These are phyloP conservation scores for Ceryle rudis DNA, from an alignment of 2,797 vertebrate genomes.

Conservation along the genomic window DNA sequence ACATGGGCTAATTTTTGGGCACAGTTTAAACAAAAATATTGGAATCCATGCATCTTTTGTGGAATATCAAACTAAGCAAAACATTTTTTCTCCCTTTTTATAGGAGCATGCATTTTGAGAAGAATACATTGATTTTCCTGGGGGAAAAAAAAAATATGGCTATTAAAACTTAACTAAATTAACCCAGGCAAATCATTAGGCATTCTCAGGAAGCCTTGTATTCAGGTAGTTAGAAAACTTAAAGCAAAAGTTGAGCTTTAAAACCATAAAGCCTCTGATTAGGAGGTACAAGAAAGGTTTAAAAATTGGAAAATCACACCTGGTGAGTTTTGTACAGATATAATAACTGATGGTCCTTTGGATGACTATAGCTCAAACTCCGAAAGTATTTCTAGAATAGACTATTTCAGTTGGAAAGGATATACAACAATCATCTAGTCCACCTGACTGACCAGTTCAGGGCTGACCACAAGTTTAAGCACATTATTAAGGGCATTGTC, in stretches of 20 bases:
- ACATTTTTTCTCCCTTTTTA: background rate
- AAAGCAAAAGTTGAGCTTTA: background rate
- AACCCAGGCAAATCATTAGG: background rate
- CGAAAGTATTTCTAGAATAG: background rate
- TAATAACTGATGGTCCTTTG: background rate
- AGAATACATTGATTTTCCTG: background rate
- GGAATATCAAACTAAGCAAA: background rate
- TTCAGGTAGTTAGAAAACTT: background rate
- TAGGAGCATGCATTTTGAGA: background rate
- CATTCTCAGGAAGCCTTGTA: background rate
- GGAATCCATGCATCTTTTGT: background rate
- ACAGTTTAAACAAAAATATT: background rate
- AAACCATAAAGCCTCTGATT: background rate
- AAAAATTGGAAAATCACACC: background rate
- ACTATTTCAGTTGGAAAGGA: background rate
- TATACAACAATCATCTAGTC: rapidly evolving
- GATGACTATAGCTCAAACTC: background rate
- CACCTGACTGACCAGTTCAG: background rate
- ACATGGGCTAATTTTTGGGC: background rate
- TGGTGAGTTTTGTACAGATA: background rate
- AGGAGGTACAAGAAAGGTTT: background rate
- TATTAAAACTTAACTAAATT: background rate
- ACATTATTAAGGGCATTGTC: background rate
- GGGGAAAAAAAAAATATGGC: background rate
- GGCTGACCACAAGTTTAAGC: background rate